Evolutionary conservation across 2,888 invertebrate genomes (phyloP).

Genomic region (Yponomeuta sedellus): DNA sequence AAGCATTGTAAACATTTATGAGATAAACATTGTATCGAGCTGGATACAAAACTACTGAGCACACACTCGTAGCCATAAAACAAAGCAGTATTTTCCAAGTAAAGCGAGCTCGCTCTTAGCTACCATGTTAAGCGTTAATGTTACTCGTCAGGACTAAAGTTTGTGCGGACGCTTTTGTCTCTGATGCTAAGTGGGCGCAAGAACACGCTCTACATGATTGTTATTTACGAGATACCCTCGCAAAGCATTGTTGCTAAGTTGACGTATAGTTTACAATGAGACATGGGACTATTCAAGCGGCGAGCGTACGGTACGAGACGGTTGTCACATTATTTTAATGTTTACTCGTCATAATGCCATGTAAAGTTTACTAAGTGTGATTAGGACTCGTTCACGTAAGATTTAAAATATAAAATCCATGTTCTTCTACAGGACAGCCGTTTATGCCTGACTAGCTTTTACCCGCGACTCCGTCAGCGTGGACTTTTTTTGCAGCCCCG

Average conservation of each 20-base stretch:
- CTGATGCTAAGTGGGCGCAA: neutral
- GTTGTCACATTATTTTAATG: neutral
- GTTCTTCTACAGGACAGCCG: no score
- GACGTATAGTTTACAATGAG: neutral
- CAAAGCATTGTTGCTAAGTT: neutral
- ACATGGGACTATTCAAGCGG: neutral
- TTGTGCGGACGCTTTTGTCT: neutral
- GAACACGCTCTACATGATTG: neutral
- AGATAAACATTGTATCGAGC: no score
- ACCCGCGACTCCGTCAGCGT: no score
- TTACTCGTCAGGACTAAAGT: neutral
- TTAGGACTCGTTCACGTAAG: no score
- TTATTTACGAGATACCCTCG: slow-evolving; percentile 1
- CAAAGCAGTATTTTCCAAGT: neutral
- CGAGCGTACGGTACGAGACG: neutral
- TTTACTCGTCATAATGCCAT: no score
- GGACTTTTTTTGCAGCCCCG: no score
- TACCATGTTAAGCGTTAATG: neutral
- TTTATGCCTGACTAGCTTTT: no score
- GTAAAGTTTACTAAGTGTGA: no score
- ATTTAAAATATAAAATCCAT: no score
- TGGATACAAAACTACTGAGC: no score
- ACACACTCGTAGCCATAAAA: no score
- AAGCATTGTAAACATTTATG: no score
- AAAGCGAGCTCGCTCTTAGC: neutral